Evolutionary conservation across 2,888 invertebrate species (phyloP).

Genomic region (Parnassius orleans): DNA sequence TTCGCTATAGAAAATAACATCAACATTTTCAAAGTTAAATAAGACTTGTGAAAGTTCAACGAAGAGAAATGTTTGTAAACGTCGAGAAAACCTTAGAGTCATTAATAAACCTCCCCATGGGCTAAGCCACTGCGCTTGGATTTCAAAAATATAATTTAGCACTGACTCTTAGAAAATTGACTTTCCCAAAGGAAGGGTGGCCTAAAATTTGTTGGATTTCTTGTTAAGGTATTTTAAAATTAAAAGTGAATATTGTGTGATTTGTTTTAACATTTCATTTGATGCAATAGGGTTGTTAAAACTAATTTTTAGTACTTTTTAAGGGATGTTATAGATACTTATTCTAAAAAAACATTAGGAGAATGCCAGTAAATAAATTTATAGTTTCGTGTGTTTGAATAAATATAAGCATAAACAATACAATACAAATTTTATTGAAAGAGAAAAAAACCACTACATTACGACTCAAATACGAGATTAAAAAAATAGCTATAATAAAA

Average conservation of each 20-base stretch:
- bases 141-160: constrained; percentile 16
- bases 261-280: background rate
- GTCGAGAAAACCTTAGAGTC: constrained; percentile 5
- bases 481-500: too few relatives aligned
- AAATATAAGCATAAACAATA: too few relatives aligned
- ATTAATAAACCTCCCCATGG: constrained; percentile 15
- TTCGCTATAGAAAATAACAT: too few relatives aligned
- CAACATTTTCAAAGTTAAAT: too few relatives aligned
- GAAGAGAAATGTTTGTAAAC: constrained; percentile 13
- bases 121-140: constrained; percentile 1
- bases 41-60: background rate
- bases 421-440: too few relatives aligned
- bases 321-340: background rate
- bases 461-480: too few relatives aligned
- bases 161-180: constrained; percentile 15
- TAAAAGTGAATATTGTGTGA: background rate
- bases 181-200: constrained; percentile 5
- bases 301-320: background rate
- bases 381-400: too few relatives aligned
- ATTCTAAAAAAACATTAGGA: too few relatives aligned
- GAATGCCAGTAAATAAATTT: too few relatives aligned
- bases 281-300: too few relatives aligned
- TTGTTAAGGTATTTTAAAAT: constrained; percentile 7
- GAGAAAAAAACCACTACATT: too few relatives aligned
- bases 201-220: constrained; percentile 5